Percentiles rank a stretch among this genome's conserved stretches.
These are phyloP conservation scores for Ips typographus DNA, from an alignment of 1,140 invertebrate genomes.

Conservation along the genomic window DNA sequence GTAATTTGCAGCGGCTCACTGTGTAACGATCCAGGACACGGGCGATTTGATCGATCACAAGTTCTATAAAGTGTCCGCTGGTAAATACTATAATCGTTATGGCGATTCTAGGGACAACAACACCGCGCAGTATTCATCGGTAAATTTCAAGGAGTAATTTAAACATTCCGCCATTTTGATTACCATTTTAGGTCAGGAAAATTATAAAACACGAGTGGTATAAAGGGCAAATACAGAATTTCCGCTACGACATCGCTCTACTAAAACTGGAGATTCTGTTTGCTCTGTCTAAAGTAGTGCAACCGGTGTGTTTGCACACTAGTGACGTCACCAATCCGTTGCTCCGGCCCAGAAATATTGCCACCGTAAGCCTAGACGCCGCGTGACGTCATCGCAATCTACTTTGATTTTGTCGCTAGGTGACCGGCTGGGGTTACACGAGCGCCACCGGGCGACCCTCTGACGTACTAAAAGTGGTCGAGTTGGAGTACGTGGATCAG, in stretches of 20 bases:
- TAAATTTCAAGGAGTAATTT: constrained; percentile 11
- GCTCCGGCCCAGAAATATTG: constrained; percentile 2
- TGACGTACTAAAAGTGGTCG: constrained; percentile 37
- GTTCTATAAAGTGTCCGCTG: constrained; percentile 34
- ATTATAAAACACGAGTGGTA: constrained; percentile 35
- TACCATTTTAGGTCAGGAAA: constrained; percentile 36
- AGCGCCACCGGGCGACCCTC: constrained; percentile 27
- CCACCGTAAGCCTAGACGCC: constrained; percentile 12
- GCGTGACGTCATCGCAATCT: background rate
- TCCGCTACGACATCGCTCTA: constrained; percentile 38
- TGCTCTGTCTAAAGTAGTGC: constrained; percentile 31
- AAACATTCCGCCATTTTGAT: background rate
- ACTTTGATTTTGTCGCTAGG: constrained; percentile 12
- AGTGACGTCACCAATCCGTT: background rate
- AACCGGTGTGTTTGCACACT: constrained; percentile 36
- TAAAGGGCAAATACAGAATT: constrained; percentile 31
- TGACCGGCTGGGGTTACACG: constrained; percentile 44
- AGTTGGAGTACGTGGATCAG: constrained; percentile 34
- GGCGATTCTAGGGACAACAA: constrained; percentile 33
- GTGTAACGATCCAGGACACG: constrained; percentile 33
- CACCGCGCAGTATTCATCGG: constrained; percentile 38
- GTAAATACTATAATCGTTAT: constrained; percentile 42
- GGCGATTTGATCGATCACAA: constrained; percentile 13
- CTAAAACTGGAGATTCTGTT: constrained; percentile 33
- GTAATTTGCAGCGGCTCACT: constrained; percentile 38